Percentiles rank a stretch among this genome's conserved stretches.
phyloP scores from a whole-genome alignment of 2,113 vertebrate species.

The Hypocryptadius cinnamomeus region DNA sequence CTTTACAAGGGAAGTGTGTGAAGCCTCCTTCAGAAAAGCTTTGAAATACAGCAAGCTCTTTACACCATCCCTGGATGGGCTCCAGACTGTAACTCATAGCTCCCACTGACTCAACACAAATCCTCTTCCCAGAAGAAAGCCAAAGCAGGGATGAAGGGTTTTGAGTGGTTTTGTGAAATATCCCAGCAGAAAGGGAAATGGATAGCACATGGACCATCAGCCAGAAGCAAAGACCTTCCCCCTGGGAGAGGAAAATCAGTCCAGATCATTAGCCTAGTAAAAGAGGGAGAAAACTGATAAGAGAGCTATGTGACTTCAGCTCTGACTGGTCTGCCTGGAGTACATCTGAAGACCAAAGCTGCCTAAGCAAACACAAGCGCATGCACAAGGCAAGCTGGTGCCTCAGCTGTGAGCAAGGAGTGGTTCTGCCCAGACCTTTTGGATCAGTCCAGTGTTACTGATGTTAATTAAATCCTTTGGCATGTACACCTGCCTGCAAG shows the following conservation, averaged over 20 bases:
- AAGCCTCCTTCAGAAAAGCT: neutral
- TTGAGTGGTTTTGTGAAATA: neutral
- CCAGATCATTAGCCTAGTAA: neutral
- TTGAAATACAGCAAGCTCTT: neutral
- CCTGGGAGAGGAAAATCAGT: neutral
- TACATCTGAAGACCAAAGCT: neutral
- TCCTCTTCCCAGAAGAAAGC: neutral
- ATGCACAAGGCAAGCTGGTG: rapidly evolving
- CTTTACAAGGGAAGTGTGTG: neutral
- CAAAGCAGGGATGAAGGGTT: neutral
- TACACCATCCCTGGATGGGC: neutral
- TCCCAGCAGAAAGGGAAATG: rapidly evolving
- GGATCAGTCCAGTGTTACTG: neutral
- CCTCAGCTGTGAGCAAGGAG: neutral
- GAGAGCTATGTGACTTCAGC: neutral
- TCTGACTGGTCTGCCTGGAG: neutral
- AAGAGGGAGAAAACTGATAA: neutral
- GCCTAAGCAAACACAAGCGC: neutral
- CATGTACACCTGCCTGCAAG: neutral
- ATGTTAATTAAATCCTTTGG: neutral
- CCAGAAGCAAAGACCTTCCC: neutral
- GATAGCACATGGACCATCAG: neutral
- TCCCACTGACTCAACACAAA: neutral
- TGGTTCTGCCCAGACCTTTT: neutral
- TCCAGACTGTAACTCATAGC: neutral